phyloP scores from a whole-genome alignment of 1,140 invertebrate genomes.

The Scaptomyza graminum region DNA sequence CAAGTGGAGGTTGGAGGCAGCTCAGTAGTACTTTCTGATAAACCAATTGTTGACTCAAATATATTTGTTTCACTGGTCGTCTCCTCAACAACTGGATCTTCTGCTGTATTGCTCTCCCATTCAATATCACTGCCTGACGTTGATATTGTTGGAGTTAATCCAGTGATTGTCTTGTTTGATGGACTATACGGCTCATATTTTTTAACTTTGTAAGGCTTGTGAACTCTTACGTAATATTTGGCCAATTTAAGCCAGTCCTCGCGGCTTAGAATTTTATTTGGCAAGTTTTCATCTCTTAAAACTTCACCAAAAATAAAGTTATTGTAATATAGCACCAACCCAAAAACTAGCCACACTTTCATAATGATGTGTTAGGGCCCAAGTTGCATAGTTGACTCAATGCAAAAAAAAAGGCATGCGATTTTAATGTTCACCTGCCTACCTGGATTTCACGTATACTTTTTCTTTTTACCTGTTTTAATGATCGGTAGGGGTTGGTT shows the following conservation, averaged over 20 bases:
- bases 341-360: constrained; percentile 34
- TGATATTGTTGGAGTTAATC: neutral
- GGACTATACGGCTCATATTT: constrained; percentile 51
- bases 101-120: neutral
- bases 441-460: constrained; percentile 24
- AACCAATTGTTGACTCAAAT: constrained; percentile 3
- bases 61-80: constrained; percentile 4
- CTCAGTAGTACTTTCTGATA: constrained; percentile 21
- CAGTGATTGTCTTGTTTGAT: neutral
- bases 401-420: neutral
- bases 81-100: neutral
- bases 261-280: constrained; percentile 32
- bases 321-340: constrained; percentile 14
- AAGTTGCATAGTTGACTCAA: constrained; percentile 38
- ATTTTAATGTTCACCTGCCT: constrained; percentile 31
- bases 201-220: constrained; percentile 39
- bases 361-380: constrained; percentile 26
- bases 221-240: constrained; percentile 40
- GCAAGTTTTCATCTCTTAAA: neutral
- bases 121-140: neutral
- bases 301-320: neutral
- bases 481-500: neutral
- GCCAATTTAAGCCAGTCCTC: constrained; percentile 54
- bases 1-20: constrained; percentile 12
- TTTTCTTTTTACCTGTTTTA: constrained; percentile 34